Evolutionary conservation across 2,113 vertebrate species (phyloP).

Genomic region (mouse (Mus musculus)): GRCm39 chr10:83497001-83497500

Average conservation of each 20-base stretch:
- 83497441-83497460: not conserved
- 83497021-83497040: conserved; percentile 39
- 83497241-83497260: not conserved
- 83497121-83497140: conserved; percentile 12
- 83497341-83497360: not conserved
- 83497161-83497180: not conserved
- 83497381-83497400: not conserved
- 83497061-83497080: conserved; percentile 38
- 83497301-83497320: not conserved
- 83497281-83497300: not conserved
- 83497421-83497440: not conserved
- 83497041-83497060: conserved; percentile 46
- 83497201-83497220: not conserved
- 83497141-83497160: not conserved
- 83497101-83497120: conserved; percentile 40
- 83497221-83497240: not conserved
- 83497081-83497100: conserved; percentile 33
- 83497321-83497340: not conserved
- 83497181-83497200: not conserved
- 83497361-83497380: not conserved
- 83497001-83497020: conserved; percentile 17
- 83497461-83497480: not conserved
- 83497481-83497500: not conserved
- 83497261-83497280: not conserved
- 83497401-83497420: not conserved